Conservation (phyloP, 2,888 invertebrate species). For the Chirona hameri region DNA sequence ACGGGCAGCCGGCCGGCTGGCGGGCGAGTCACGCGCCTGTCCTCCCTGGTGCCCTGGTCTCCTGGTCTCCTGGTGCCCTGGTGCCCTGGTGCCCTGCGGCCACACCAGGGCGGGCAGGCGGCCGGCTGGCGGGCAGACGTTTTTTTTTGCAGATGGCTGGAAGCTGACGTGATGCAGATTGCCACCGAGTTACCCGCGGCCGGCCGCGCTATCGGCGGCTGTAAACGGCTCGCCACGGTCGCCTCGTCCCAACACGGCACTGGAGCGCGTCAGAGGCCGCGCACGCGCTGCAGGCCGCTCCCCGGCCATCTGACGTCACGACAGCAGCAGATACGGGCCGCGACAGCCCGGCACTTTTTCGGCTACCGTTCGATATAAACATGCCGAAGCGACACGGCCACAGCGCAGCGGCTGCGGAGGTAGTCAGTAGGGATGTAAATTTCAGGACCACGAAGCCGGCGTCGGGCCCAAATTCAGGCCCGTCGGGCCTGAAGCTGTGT, state of each 20-base stretch:
- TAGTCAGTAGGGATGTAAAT: no score
- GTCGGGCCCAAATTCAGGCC: no score
- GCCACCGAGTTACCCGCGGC: constrained; percentile 7
- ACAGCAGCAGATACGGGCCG: neutral
- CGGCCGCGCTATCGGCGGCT: neutral
- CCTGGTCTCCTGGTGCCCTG: no score
- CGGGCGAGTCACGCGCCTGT: neutral
- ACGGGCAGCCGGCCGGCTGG: neutral
- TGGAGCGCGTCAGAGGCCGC: neutral
- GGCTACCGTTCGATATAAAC: neutral
- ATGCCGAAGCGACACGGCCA: neutral
- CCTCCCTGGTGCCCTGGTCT: no score
- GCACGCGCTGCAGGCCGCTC: neutral
- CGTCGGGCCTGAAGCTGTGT: no score
- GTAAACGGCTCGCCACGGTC: neutral
- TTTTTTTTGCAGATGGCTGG: neutral
- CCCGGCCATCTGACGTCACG: neutral
- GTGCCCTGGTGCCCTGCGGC: no score
- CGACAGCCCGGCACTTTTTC: neutral
- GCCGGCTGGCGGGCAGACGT: neutral
- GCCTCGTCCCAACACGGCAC: no score
- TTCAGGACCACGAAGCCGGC: no score
- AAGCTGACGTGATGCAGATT: neutral
- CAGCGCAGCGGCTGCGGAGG: neutral
- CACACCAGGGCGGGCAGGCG: no score